Conservation (phyloP, 2,113 vertebrate species). For the Pipra filicauda region DNA sequence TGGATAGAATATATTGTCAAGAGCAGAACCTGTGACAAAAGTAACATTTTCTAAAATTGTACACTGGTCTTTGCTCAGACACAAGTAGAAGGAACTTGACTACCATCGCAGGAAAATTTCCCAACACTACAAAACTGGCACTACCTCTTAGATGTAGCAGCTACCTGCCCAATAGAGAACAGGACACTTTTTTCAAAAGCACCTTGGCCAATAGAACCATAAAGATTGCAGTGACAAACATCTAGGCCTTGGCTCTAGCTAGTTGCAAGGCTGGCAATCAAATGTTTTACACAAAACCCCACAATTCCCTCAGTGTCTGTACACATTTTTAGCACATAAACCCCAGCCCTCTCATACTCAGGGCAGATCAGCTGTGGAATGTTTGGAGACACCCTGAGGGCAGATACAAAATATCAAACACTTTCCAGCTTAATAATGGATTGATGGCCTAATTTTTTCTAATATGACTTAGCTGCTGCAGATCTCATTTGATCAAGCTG, state of each 20-base stretch:
- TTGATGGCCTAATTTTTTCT: constrained; percentile 57
- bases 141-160: background rate
- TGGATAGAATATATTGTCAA: background rate
- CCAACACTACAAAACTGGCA: background rate
- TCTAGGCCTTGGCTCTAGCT: background rate
- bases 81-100: background rate
- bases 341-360: background rate
- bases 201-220: background rate
- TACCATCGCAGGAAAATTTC: background rate
- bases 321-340: background rate
- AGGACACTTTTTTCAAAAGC: background rate
- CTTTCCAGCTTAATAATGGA: constrained; percentile 44
- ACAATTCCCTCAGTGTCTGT: background rate
- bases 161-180: background rate
- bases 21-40: background rate
- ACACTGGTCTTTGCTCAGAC: background rate
- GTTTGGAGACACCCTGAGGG: background rate
- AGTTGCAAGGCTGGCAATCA: background rate
- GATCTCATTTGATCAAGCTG: constrained; percentile 36
- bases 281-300: background rate
- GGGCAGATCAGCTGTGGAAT: background rate
- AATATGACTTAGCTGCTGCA: constrained; percentile 47
- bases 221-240: background rate
- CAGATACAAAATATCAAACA: constrained; percentile 1
- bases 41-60: background rate